Conservation (phyloP, 2,113 vertebrate species). For the Bujurquina vittata region DNA sequence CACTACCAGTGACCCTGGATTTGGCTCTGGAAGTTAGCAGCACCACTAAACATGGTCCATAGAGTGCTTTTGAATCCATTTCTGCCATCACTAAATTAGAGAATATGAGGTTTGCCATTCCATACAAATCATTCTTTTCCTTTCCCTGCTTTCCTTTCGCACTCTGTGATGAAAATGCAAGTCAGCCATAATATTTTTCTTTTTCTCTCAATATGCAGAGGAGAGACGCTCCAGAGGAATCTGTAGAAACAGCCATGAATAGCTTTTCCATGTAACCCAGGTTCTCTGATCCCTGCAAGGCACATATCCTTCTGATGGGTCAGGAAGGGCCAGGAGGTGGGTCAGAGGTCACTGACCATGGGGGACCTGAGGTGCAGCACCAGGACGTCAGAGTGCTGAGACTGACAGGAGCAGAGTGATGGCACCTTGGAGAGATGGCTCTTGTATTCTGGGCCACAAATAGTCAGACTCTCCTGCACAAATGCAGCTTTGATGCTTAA, state of each 20-base stretch:
- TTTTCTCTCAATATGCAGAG: constrained; percentile 19
- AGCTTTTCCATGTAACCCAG: constrained; percentile 53
- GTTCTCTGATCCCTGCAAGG: constrained; percentile 68
- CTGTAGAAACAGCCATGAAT: constrained; percentile 46
- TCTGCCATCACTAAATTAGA: constrained; percentile 56
- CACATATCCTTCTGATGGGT: constrained; percentile 55
- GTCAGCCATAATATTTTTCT: constrained; percentile 51
- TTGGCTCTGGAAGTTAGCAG: constrained; percentile 36
- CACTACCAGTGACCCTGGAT: constrained; percentile 48
- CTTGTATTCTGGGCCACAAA: constrained; percentile 54
- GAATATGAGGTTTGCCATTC: constrained; percentile 56
- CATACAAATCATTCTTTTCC: constrained; percentile 58
- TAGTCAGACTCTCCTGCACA: constrained; percentile 49
- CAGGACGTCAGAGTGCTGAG: constrained; percentile 54
- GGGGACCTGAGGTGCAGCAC: constrained; percentile 48
- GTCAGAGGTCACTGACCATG: constrained; percentile 58
- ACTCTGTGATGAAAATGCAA: constrained; percentile 46
- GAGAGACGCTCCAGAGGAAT: constrained; percentile 25
- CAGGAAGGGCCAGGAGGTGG: constrained; percentile 10
- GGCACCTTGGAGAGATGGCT: constrained; percentile 66
- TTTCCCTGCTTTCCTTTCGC: constrained; percentile 29
- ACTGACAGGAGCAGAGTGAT: constrained; percentile 66
- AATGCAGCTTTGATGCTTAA: constrained; percentile 72
- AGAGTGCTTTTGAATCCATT: constrained; percentile 49
- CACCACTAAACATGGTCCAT: constrained; percentile 51